Evolutionary conservation across 1,140 invertebrate species (phyloP).

Genomic region (Drosophila bocqueti): DNA sequence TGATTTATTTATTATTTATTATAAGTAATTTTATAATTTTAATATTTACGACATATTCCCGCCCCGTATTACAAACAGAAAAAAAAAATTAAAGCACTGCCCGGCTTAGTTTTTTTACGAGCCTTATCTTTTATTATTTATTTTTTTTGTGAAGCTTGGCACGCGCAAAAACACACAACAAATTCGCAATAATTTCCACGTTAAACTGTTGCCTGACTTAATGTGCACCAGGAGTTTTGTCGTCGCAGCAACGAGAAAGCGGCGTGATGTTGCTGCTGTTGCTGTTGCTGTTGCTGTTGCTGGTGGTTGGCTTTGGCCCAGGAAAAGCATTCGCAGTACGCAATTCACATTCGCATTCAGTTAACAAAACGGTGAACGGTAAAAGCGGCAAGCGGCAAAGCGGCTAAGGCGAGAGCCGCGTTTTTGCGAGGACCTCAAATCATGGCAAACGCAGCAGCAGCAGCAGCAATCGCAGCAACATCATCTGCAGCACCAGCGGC

Average conservation of each 20-base stretch:
- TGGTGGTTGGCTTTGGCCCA: constrained; percentile 62
- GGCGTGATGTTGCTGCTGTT: constrained; percentile 33
- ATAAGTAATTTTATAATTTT: no score
- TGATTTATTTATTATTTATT: neutral
- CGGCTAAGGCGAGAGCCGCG: constrained; percentile 26
- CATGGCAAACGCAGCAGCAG: constrained; percentile 40
- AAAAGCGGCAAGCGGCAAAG: constrained; percentile 42
- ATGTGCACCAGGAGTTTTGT: constrained; percentile 83
- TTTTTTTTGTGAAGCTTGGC: constrained; percentile 20
- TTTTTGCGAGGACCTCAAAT: constrained; percentile 53
- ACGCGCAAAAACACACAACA: constrained; percentile 83
- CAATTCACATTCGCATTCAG: constrained; percentile 37
- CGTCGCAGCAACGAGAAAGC: constrained; percentile 49
- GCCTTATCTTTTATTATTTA: constrained; percentile 18
- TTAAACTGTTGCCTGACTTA: constrained; percentile 84
- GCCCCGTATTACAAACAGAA: neutral
- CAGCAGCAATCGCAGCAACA: constrained; percentile 20
- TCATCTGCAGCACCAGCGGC: constrained; percentile 7
- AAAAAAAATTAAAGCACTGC: constrained; percentile 8
- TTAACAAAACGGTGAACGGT: constrained; percentile 39
- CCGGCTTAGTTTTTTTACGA: neutral
- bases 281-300: constrained; percentile 45
- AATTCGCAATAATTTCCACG: constrained; percentile 85
- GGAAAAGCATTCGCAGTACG: constrained; percentile 28
- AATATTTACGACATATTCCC: constrained; percentile 1